Evolutionary conservation across 2,888 invertebrate genomes (phyloP).

Genomic region (Choristoneura rosaceana): DNA sequence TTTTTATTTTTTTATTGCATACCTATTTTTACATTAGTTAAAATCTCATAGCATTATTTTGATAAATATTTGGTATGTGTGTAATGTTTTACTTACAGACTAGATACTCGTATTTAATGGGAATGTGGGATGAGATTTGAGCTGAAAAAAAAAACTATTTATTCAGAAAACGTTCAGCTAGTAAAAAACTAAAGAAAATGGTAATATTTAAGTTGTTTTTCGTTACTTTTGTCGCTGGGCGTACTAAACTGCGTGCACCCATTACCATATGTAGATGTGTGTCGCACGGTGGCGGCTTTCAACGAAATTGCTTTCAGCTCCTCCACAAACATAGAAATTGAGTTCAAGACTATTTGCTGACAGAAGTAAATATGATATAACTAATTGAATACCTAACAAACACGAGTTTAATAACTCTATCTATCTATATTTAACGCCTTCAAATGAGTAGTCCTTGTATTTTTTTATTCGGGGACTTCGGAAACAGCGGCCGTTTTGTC

Average conservation of each 20-base stretch:
- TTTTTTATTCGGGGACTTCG: no score
- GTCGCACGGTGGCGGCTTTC: conserved; percentile 59
- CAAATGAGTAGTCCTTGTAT: no score
- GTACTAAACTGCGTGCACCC: conserved; percentile 48
- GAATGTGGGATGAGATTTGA: no score
- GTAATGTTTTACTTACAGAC: no score
- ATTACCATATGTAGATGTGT: conserved; percentile 53
- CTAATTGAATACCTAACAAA: conserved; percentile 21
- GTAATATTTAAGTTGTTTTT: conserved; percentile 4
- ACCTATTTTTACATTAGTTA: no score
- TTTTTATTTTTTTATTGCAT: no score
- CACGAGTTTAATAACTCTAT: neutral
- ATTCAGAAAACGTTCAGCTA: no score
- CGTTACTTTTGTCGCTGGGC: conserved; percentile 30
- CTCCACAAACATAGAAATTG: conserved; percentile 54
- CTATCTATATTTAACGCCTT: no score
- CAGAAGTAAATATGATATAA: conserved; percentile 19
- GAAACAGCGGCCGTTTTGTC: neutral
- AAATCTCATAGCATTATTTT: no score
- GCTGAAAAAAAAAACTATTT: no score
- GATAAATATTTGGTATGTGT: no score
- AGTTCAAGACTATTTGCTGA: conserved; percentile 34
- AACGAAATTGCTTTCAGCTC: conserved; percentile 66
- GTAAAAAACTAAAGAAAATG: neutral
- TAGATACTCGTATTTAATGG: no score